Conservation (phyloP, 2,888 invertebrate species). For the Volucella inflata region DNA sequence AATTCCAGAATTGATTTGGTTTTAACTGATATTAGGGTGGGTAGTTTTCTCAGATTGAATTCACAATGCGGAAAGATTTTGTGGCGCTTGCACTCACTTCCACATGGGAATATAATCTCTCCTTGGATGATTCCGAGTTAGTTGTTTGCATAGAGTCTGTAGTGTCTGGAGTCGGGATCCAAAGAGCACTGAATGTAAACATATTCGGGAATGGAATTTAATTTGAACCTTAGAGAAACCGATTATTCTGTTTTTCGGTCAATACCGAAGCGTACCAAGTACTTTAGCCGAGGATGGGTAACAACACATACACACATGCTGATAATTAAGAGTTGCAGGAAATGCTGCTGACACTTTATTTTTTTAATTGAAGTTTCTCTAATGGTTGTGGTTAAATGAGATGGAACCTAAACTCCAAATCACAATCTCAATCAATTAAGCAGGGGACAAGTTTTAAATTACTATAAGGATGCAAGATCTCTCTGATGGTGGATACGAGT, state of each 20-base stretch:
- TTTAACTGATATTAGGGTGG: constrained; percentile 62
- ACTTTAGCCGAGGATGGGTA: constrained; percentile 13
- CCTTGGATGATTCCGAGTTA: constrained; percentile 7
- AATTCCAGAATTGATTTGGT: constrained; percentile 69
- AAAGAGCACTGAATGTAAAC: not conserved
- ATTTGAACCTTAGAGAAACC: constrained; percentile 53
- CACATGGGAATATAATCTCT: constrained; percentile 37
- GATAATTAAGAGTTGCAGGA: constrained; percentile 52
- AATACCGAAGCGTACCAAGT: constrained; percentile 17
- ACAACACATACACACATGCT: not conserved
- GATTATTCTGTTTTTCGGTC: constrained; percentile 61
- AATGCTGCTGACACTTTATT: constrained; percentile 56
- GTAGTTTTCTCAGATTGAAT: constrained; percentile 70
- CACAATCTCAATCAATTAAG: constrained; percentile 32
- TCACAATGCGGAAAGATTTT: constrained; percentile 55
- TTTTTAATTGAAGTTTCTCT: constrained; percentile 49
- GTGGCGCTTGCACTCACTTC: constrained; percentile 11
- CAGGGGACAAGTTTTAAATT: constrained; percentile 31
- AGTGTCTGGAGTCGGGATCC: no score
- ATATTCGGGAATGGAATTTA: constrained; percentile 44
- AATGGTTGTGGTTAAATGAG: constrained; percentile 36
- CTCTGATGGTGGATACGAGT: no score
- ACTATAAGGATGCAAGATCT: no score
- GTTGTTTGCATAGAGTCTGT: not conserved
- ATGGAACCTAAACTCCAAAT: constrained; percentile 37